Percentiles rank a stretch among this genome's conserved stretches.
Conservation (phyloP, 92 coral and sea anemone genomes). For the Muricea muricata region DNA sequence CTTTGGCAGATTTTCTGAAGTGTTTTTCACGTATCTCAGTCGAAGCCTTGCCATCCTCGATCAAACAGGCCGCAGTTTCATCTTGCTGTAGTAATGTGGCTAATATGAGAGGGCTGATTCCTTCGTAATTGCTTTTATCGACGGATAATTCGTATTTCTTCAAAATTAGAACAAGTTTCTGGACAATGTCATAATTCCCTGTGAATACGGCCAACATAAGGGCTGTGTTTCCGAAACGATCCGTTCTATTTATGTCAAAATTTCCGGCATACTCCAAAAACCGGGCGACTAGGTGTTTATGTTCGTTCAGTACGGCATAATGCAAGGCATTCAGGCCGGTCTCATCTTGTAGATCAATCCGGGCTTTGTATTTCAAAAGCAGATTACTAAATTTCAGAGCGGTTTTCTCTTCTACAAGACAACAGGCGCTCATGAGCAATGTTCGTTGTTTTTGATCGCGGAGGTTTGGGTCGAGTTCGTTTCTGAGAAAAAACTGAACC, state of each 20-base stretch:
- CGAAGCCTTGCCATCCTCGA: slow-evolving; percentile 26
- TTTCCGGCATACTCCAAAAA: slow-evolving; percentile 18
- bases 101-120: slow-evolving; percentile 3
- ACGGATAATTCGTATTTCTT: slow-evolving; percentile 14
- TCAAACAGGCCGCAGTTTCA: background rate
- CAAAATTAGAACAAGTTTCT: background rate
- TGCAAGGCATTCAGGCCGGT: slow-evolving; percentile 14
- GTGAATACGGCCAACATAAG: slow-evolving; percentile 20
- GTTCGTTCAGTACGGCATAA: slow-evolving; percentile 1
- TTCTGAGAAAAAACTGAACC: slow-evolving; percentile 10
- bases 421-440: slow-evolving; percentile 20
- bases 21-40: slow-evolving; percentile 9
- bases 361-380: background rate
- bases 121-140: slow-evolving; percentile 1
- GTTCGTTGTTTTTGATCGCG: slow-evolving; percentile 26
- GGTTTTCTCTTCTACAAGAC: background rate
- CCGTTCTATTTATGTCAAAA: slow-evolving; percentile 16
- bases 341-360: background rate
- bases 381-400: slow-evolving; percentile 7
- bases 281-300: background rate
- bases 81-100: background rate
- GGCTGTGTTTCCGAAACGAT: slow-evolving; percentile 15
- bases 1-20: slow-evolving; percentile 19
- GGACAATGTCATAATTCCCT: background rate
- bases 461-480: slow-evolving; percentile 8